Conservation (phyloP, 2,113 vertebrate species). For the Dendrocopos noguchii region DNA sequence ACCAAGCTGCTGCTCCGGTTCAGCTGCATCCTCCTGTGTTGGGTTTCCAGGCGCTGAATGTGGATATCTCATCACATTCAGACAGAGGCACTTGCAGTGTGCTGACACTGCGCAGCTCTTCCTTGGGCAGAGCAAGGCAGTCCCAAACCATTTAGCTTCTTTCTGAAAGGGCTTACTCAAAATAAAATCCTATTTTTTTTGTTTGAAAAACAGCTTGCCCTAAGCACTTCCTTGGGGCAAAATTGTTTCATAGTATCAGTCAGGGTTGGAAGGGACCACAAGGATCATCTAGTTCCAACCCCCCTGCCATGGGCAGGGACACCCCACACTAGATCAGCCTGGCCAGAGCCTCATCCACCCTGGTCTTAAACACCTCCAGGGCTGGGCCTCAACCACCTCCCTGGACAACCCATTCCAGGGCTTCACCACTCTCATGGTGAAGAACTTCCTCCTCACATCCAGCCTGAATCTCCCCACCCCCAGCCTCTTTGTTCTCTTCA, state of each 20-base stretch:
- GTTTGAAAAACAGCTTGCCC: constrained; percentile 45
- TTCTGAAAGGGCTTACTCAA: not conserved
- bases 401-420: too few relatives aligned
- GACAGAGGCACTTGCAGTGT: not conserved
- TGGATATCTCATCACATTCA: not conserved
- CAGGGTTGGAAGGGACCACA: too few relatives aligned
- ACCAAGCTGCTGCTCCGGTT: not conserved
- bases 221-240: constrained; percentile 18
- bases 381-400: too few relatives aligned
- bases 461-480: too few relatives aligned
- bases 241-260: not conserved
- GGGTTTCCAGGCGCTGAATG: constrained; percentile 23
- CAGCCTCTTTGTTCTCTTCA: too few relatives aligned
- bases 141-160: constrained; percentile 18
- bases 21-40: not conserved
- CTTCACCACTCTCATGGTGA: too few relatives aligned
- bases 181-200: not conserved
- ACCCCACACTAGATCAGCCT: too few relatives aligned
- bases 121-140: not conserved
- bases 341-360: too few relatives aligned
- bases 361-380: too few relatives aligned
- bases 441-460: too few relatives aligned
- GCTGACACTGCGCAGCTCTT: not conserved
- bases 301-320: too few relatives aligned
- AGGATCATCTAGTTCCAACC: too few relatives aligned